Evolutionary conservation across 2,113 vertebrate species (phyloP), one percentile per base, ranked within the genome.

Genomic region (Myotis davidii): DNA sequence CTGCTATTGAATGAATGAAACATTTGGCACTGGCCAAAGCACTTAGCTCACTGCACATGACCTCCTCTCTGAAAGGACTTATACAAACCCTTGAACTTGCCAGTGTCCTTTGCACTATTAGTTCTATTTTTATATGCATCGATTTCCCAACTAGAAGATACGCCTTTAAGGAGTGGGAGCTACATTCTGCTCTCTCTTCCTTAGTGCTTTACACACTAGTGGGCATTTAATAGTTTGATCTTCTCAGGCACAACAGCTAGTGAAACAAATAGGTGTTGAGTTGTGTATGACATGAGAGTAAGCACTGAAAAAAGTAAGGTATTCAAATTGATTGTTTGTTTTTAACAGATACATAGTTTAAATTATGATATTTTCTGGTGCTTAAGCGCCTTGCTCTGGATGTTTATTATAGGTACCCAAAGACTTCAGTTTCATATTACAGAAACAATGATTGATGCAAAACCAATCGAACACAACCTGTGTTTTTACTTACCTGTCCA

Each of bases 351-450:
- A 23, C 1, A 11, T 20, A 32, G 3, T 54, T 64, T 73, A 17
- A 27, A 70, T 34, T 13, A 65, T 25, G 52, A 90, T 39, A 73
- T 48, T 48, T 78, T 72, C 93, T 64, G 54, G 72, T 39, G n/a
- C 59, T 39, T 11, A 5, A 61, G 61, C 8, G 8, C 69, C 77
- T 90, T 34, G 4, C 34, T 86, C 39, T 74, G 69, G 23, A 27
- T 74, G 29, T 59, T 76, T 69, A 86, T 18, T 76, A 45, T 17
- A 61, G 69, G 23, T 48, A 23, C 73, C 39, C n/a, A 64, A 56
- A 90, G 65, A 76, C 76, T 85, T 93, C 34, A 56, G 48, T 86
- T 85, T 85, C 88, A 79, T 25, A 25, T 32, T n/a, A 52, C n/a
- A n/a, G 5, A 56, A 92, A 52, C 34, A 91, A 52, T 29, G 5